These are phyloP conservation scores for Oncorhynchus nerka DNA, from an alignment of 2,113 vertebrate species.

Conservation along the genomic window DNA sequence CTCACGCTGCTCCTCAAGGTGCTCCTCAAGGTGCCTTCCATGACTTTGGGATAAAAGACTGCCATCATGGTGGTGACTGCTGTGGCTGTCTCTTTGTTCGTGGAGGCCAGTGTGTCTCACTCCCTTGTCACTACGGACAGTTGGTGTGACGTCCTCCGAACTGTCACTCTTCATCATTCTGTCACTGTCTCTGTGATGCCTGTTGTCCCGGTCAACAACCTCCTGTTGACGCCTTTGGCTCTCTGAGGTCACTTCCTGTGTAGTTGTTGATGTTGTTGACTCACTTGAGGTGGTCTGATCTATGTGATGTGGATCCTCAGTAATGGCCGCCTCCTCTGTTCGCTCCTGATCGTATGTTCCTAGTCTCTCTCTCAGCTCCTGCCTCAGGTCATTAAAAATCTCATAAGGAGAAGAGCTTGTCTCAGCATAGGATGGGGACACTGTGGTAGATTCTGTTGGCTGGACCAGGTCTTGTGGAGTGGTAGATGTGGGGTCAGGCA, in stretches of 20 bases:
- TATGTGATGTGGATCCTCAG: constrained; percentile 20
- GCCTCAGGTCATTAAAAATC: constrained; percentile 44
- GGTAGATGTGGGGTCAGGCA: constrained; percentile 36
- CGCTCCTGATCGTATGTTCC: constrained; percentile 35
- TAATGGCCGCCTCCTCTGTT: constrained; percentile 9
- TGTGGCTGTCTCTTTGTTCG: constrained; percentile 26
- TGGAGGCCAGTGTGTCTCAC: constrained; percentile 17
- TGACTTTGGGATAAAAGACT: constrained; percentile 3
- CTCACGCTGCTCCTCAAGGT: background rate
- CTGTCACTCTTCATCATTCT: constrained; percentile 18
- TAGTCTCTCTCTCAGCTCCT: constrained; percentile 44
- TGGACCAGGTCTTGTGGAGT: constrained; percentile 35
- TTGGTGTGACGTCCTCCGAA: constrained; percentile 20
- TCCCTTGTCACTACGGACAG: constrained; percentile 17
- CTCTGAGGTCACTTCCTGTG: constrained; percentile 31
- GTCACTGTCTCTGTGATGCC: constrained; percentile 35
- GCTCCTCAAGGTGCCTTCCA: constrained; percentile 21
- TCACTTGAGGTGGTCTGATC: constrained; percentile 31
- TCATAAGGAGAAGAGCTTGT: constrained; percentile 37
- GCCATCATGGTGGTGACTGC: background rate
- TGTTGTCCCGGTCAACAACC: constrained; percentile 17
- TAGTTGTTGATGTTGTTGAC: constrained; percentile 34
- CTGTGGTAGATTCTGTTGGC: constrained; percentile 44
- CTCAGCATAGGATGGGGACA: constrained; percentile 29
- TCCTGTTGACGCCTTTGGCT: constrained; percentile 37